These are phyloP conservation scores for Cassiopea andromeda DNA, from an alignment of 30 jellyfish, hydroid and myxozoan genomes.

Conservation along the genomic window DNA sequence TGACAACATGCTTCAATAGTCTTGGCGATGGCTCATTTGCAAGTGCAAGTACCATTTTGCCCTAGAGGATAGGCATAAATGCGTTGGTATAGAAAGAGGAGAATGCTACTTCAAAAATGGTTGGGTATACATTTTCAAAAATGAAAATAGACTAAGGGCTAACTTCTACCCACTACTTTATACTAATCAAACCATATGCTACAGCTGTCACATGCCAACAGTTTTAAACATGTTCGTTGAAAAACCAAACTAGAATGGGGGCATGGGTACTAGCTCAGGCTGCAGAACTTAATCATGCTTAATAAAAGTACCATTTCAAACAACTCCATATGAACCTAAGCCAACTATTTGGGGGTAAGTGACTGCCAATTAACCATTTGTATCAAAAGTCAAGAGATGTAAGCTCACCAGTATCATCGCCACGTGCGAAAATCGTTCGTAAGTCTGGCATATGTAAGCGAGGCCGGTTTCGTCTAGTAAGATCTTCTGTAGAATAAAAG, in stretches of 20 bases:
- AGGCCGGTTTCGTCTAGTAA: constrained; percentile 93
- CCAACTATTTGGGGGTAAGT: too few relatives aligned
- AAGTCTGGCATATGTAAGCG: constrained; percentile 96
- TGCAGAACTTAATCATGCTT: too few relatives aligned
- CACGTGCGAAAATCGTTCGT: constrained; percentile 96
- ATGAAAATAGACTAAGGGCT: too few relatives aligned
- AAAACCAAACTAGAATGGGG: too few relatives aligned
- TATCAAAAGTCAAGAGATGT: neutral
- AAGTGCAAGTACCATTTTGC: constrained; percentile 93
- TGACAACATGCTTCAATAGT: constrained; percentile 88
- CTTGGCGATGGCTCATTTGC: constrained; percentile 97
- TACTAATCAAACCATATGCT: too few relatives aligned
- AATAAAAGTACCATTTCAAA: too few relatives aligned
- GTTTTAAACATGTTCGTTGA: too few relatives aligned
- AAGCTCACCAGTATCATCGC: constrained; percentile 94
- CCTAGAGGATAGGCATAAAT: constrained; percentile 47
- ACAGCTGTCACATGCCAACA: too few relatives aligned
- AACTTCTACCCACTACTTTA: too few relatives aligned
- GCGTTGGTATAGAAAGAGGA: neutral
- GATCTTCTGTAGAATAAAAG: constrained; percentile 92
- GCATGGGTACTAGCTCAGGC: too few relatives aligned
- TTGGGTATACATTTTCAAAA: too few relatives aligned
- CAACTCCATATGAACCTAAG: too few relatives aligned
- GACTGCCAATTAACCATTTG: neutral
- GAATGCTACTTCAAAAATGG: neutral